Evolutionary conservation across 2,888 invertebrate species (phyloP).

Genomic region (Drosophila neonasuta): DNA sequence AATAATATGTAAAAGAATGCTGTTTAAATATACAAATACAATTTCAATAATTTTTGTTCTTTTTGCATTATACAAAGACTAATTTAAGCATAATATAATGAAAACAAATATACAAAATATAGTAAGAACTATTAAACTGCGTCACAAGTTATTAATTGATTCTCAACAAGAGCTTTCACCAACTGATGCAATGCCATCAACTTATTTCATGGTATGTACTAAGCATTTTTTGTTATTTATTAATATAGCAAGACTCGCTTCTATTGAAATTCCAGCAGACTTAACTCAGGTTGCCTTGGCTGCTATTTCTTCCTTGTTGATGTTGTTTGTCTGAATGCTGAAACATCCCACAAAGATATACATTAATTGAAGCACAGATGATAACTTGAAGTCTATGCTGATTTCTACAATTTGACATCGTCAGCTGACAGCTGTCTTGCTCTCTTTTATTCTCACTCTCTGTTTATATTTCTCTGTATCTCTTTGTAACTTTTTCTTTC

Average conservation of each 20-base stretch:
- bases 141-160: too few species aligned
- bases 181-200: neutral
- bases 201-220: conserved; percentile 15
- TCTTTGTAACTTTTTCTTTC: neutral
- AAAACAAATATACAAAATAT: too few species aligned
- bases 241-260: conserved; percentile 41
- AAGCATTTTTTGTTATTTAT: conserved; percentile 32
- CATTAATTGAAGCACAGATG: neutral
- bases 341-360: neutral
- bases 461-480: neutral
- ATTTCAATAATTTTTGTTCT: too few species aligned
- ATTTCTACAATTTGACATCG: conserved; percentile 35
- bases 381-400: conserved; percentile 10
- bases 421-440: neutral
- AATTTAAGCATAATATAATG: too few species aligned
- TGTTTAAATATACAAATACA: too few species aligned
- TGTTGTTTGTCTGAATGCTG: neutral
- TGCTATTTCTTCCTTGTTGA: conserved; percentile 4
- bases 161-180: too few species aligned
- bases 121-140: too few species aligned
- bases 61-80: too few species aligned
- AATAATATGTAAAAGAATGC: too few species aligned
- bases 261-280: neutral
- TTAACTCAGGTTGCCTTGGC: conserved; percentile 1
- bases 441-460: neutral